Evolutionary conservation across 2,888 invertebrate species (phyloP).

Genomic region (Deilephila porcellus): DNA sequence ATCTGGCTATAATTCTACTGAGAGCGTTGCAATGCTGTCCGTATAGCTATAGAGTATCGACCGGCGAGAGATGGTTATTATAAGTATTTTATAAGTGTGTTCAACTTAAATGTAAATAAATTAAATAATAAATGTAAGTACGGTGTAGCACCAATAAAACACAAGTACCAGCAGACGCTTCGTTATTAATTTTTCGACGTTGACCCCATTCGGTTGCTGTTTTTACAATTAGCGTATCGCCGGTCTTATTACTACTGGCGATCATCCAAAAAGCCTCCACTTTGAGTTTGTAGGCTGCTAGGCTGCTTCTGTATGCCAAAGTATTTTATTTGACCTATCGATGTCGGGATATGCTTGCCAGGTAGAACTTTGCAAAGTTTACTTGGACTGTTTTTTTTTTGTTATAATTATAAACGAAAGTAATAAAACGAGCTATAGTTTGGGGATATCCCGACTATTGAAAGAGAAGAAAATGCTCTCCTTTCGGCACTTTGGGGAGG

Average conservation of each 20-base stretch:
- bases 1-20: no score
- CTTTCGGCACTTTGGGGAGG: no score
- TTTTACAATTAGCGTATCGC: constrained; percentile 52
- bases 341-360: neutral
- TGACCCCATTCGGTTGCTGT: constrained; percentile 34
- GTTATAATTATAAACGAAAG: no score
- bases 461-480: no score
- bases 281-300: constrained; percentile 49
- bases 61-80: no score
- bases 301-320: constrained; percentile 64
- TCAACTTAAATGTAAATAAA: no score
- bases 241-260: constrained; percentile 73
- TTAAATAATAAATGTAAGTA: no score
- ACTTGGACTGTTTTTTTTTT: neutral
- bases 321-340: constrained; percentile 52
- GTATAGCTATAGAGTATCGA: no score
- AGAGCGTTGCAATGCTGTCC: no score
- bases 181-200: neutral
- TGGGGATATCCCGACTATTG: no score
- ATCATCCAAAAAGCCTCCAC: constrained; percentile 66
- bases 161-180: neutral
- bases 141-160: neutral
- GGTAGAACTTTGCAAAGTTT: neutral
- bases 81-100: no score
- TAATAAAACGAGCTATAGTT: no score